These are phyloP conservation scores for Archips xylosteana DNA, from an alignment of 2,888 invertebrate genomes.

Conservation along the genomic window DNA sequence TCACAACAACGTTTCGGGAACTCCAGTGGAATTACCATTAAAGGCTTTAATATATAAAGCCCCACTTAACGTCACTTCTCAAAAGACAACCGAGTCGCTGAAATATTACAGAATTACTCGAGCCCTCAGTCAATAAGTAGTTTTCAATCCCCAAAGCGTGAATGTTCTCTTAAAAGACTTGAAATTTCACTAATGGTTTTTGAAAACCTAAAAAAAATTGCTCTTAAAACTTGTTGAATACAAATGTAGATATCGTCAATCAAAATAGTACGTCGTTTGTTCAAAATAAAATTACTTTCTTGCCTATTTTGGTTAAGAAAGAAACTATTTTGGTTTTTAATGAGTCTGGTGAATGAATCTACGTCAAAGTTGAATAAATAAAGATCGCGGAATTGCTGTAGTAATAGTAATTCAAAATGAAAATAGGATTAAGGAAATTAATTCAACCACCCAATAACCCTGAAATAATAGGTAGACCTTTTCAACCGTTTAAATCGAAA, in stretches of 20 bases:
- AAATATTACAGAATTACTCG: background rate
- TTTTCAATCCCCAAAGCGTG: background rate
- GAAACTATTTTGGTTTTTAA: background rate
- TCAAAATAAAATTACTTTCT: background rate
- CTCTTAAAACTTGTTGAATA: no score
- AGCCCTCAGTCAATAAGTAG: background rate
- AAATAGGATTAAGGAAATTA: background rate
- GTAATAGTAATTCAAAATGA: background rate
- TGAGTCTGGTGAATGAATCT: background rate
- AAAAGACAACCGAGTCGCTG: background rate
- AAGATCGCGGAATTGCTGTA: background rate
- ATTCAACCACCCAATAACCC: background rate
- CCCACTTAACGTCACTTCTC: background rate
- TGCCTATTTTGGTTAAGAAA: background rate
- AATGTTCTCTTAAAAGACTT: background rate
- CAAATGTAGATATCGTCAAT: no score
- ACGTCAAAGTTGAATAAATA: background rate
- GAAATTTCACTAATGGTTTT: no score
- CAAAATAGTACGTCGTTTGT: no score
- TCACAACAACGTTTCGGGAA: background rate
- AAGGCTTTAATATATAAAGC: background rate
- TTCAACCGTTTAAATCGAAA: background rate
- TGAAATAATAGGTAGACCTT: background rate
- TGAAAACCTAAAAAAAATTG: no score
- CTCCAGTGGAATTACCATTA: background rate